A percentile compares a stretch with the other conserved stretches of the same genome.
phyloP scores from a whole-genome alignment of 2,113 vertebrate genomes.

The Pipra filicauda region DNA sequence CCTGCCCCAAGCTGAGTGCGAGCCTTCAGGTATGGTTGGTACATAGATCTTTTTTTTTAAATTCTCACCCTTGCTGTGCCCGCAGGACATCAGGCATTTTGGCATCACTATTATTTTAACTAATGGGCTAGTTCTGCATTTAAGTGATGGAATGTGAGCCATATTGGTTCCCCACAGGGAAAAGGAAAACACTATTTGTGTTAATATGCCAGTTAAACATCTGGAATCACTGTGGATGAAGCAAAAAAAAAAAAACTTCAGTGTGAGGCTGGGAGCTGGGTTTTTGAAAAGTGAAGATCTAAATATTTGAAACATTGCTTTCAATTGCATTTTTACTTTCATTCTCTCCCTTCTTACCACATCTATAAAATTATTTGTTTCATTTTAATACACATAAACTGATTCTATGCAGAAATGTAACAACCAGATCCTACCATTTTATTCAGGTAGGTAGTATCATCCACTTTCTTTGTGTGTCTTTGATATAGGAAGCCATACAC shows the following conservation, averaged over 20 bases:
- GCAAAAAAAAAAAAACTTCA: not conserved
- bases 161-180: not conserved
- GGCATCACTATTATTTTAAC: conserved; percentile 8
- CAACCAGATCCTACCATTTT: not conserved
- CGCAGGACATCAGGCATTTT: not conserved
- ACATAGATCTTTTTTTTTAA: not conserved
- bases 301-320: not conserved
- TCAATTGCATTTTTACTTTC: not conserved
- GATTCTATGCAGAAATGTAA: not conserved
- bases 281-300: not conserved
- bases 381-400: not conserved
- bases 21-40: not conserved
- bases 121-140: not conserved
- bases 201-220: not conserved
- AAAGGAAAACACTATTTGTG: not conserved
- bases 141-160: conserved; percentile 7
- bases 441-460: not conserved
- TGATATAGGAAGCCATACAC: not conserved
- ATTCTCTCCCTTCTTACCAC: not conserved
- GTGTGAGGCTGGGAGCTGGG: not conserved
- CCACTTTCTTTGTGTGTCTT: not conserved
- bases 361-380: not conserved
- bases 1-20: not conserved
- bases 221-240: not conserved
- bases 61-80: not conserved